A percentile compares a stretch with the other conserved stretches of the same genome.
These are phyloP conservation scores for Deroptyus accipitrinus DNA, from an alignment of 2,113 vertebrate genomes.

Conservation along the genomic window DNA sequence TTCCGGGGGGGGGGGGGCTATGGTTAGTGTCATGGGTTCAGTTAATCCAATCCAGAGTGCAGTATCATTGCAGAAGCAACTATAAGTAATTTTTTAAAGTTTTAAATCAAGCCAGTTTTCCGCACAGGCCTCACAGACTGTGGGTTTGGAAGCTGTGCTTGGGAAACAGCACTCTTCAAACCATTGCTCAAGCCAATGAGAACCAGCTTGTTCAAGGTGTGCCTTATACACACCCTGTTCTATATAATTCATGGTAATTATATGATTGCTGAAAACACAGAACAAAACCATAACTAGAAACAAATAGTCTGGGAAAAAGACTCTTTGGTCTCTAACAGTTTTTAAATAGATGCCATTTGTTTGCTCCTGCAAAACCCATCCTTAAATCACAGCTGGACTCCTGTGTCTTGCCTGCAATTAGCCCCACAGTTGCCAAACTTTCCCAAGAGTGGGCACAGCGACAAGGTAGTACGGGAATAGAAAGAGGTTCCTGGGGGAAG, in stretches of 20 bases:
- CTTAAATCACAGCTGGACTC: not conserved
- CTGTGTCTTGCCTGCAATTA: not conserved
- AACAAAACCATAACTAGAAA: slow-evolving; percentile 57
- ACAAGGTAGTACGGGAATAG: not conserved
- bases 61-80: not conserved
- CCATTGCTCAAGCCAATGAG: slow-evolving; percentile 65
- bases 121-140: not conserved
- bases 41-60: not conserved
- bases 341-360: not conserved
- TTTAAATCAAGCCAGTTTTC: not conserved
- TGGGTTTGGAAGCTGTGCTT: slow-evolving; percentile 18
- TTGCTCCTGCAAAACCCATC: not conserved
- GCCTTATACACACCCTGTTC: slow-evolving; percentile 67
- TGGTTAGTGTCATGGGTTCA: not conserved
- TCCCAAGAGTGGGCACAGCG: not conserved
- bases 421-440: not conserved
- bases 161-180: slow-evolving; percentile 39
- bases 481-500: not conserved
- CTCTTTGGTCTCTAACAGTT: not conserved
- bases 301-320: not conserved
- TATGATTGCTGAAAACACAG: slow-evolving; percentile 27
- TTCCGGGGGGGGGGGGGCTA: not conserved
- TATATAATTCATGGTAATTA: slow-evolving; percentile 70
- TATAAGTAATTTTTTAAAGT: not conserved
- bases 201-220: slow-evolving; percentile 67